Conservation (phyloP, 1,140 invertebrate genomes). For the Plectrocnemia conspersa region DNA sequence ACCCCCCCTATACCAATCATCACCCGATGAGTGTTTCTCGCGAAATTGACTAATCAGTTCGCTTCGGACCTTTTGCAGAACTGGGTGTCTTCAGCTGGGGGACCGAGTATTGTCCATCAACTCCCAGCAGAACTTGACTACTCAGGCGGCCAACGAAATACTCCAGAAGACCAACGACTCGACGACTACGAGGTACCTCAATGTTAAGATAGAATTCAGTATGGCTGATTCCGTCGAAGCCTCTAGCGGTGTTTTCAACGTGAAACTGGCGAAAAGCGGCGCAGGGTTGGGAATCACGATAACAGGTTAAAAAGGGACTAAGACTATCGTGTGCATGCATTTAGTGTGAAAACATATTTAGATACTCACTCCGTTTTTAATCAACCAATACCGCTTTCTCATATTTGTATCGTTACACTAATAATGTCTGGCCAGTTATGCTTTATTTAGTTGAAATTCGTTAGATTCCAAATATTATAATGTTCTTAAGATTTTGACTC, state of each 20-base stretch:
- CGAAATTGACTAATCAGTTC: no score
- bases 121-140: conserved; percentile 59
- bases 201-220: conserved; percentile 78
- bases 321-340: no score
- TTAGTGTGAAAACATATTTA: no score
- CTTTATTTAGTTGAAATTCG: no score
- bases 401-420: no score
- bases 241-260: conserved; percentile 82
- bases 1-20: no score
- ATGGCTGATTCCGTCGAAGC: conserved; percentile 90
- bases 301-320: conserved; percentile 64
- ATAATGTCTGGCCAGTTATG: no score
- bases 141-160: conserved; percentile 49
- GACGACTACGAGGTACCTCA: conserved; percentile 45
- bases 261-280: conserved; percentile 77
- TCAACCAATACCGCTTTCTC: no score
- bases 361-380: no score
- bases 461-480: no score
- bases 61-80: conserved; percentile 47
- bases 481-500: no score
- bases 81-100: conserved; percentile 74
- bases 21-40: no score
- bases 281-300: conserved; percentile 82
- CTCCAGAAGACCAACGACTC: conserved; percentile 48
- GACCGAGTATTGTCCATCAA: conserved; percentile 81